phyloP scores from a whole-genome alignment of 2,113 vertebrate genomes.

The Grus americana region DNA sequence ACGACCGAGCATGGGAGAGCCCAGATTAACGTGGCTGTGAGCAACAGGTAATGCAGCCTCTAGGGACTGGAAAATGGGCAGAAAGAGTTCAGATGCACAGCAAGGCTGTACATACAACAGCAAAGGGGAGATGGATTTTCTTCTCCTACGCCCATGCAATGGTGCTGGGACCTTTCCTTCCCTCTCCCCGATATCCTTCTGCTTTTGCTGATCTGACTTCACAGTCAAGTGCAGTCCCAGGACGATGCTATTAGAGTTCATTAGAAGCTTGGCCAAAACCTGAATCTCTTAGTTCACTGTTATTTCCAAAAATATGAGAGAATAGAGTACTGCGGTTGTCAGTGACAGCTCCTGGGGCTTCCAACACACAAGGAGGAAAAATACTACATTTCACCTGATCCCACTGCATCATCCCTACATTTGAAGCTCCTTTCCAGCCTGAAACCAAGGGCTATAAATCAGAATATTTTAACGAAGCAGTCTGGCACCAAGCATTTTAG shows the following conservation, averaged over 20 bases:
- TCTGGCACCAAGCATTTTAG: background rate
- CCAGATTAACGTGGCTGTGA: background rate
- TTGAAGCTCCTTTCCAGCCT: background rate
- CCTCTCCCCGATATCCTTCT: background rate
- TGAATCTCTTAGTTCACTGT: background rate
- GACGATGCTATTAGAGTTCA: rapidly evolving
- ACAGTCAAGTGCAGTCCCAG: background rate
- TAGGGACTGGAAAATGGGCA: background rate
- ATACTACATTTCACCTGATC: background rate
- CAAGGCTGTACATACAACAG: rapidly evolving
- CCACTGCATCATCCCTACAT: background rate
- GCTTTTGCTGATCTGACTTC: background rate
- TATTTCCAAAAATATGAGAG: background rate
- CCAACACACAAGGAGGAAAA: background rate
- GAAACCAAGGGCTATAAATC: background rate
- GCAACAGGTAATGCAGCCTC: background rate
- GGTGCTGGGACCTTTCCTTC: background rate
- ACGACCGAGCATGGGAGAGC: background rate
- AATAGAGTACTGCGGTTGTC: background rate
- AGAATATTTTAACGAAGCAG: background rate
- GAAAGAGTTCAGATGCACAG: background rate
- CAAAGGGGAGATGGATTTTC: background rate
- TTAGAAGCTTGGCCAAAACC: background rate
- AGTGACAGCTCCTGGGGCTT: background rate
- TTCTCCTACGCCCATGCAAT: rapidly evolving